phyloP scores from a whole-genome alignment of 2,113 vertebrate species.

The sheep (Ovis aries) region DNA sequence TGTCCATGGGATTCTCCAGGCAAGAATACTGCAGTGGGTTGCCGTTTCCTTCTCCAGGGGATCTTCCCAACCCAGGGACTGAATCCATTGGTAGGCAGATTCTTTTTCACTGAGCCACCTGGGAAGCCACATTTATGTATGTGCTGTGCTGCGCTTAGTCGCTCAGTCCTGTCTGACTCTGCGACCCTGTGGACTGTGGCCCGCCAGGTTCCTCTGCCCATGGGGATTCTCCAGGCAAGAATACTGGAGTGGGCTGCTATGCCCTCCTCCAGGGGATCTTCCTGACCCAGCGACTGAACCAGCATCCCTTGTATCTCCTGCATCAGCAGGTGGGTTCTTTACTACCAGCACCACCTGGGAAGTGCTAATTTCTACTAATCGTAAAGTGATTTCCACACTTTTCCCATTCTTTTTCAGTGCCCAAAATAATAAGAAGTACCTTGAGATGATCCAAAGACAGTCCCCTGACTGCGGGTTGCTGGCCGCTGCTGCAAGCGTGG shows the following conservation, averaged over 20 bases:
- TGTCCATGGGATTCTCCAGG: not conserved
- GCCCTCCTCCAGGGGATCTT: not conserved
- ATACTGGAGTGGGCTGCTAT: not conserved
- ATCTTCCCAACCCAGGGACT: not conserved
- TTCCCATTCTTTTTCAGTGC: not conserved
- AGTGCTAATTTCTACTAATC: not conserved
- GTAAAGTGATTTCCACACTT: conserved; percentile 13
- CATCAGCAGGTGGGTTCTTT: not conserved
- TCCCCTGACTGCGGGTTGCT: rapidly evolving
- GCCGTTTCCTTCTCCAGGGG: not conserved
- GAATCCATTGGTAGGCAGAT: not conserved
- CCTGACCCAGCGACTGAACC: not conserved
- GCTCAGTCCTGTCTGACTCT: not conserved
- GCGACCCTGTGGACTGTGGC: not conserved
- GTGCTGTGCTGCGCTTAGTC: rapidly evolving
- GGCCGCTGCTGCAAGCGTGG: not conserved
- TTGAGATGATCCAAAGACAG: conserved; percentile 17
- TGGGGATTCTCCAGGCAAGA: not conserved
- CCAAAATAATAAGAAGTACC: not conserved
- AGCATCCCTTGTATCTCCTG: not conserved
- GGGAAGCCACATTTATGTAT: not conserved
- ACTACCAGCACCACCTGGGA: not conserved
- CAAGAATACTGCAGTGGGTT: not conserved
- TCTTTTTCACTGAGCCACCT: not conserved
- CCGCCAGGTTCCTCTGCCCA: not conserved